Evolutionary conservation across 2,113 vertebrate genomes (phyloP).

Genomic region (Misgurnus mizolepis): DNA sequence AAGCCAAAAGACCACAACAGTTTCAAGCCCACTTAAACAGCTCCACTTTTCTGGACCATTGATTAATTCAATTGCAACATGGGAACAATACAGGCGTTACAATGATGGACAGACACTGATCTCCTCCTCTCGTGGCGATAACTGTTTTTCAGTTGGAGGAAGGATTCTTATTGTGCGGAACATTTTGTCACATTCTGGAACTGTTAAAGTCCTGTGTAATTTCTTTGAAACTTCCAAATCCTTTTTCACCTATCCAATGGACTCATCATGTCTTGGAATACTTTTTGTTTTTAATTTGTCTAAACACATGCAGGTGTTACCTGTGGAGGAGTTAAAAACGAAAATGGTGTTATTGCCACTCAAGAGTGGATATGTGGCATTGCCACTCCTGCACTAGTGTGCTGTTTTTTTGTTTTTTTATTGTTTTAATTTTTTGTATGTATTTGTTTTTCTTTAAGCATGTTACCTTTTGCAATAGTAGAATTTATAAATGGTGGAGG

Average conservation of each 20-base stretch:
- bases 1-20: slow-evolving; percentile 6
- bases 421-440: too few relatives aligned
- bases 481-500: too few relatives aligned
- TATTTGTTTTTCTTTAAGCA: too few relatives aligned
- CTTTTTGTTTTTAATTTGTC: background rate
- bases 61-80: slow-evolving; percentile 1
- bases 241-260: background rate
- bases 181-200: slow-evolving; percentile 20
- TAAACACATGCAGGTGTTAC: background rate
- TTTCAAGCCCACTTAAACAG: slow-evolving; percentile 1
- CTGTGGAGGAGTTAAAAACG: background rate
- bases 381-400: too few relatives aligned
- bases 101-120: slow-evolving; percentile 26
- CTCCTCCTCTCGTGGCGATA: slow-evolving; percentile 13
- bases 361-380: too few relatives aligned
- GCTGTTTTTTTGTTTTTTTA: too few relatives aligned
- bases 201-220: slow-evolving; percentile 18
- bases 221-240: slow-evolving; percentile 25
- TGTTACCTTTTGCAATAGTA: too few relatives aligned
- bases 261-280: background rate
- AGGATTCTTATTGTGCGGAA: slow-evolving; percentile 37
- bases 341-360: background rate
- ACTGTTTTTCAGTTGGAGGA: slow-evolving; percentile 28
- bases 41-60: slow-evolving; percentile 17
- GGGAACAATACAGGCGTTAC: slow-evolving; percentile 11